These are phyloP conservation scores for Ochotona princeps DNA, from an alignment of 2,113 vertebrate genomes.

Conservation along the genomic window DNA sequence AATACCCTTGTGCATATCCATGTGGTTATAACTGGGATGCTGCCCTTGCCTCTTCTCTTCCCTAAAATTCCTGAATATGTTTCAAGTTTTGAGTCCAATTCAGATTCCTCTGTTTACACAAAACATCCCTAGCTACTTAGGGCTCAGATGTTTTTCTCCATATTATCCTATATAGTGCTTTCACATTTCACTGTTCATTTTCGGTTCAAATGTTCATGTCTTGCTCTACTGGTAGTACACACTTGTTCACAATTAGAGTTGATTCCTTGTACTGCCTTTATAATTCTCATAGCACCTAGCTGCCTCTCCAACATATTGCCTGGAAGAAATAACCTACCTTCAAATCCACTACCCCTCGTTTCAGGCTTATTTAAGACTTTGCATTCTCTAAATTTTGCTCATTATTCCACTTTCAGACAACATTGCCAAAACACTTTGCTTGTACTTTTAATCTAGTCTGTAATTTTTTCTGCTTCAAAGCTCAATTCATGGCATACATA, in stretches of 20 bases:
- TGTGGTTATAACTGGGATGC: neutral
- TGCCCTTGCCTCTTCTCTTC: neutral
- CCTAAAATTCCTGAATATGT: neutral
- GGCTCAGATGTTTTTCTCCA: neutral
- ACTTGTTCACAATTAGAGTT: neutral
- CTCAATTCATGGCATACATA: neutral
- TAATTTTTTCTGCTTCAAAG: neutral
- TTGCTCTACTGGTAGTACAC: neutral
- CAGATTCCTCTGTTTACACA: neutral
- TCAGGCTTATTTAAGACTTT: neutral
- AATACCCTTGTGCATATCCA: neutral
- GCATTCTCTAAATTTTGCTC: neutral
- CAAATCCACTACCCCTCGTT: neutral
- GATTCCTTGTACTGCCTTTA: neutral
- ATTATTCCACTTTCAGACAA: neutral
- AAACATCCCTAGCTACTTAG: neutral
- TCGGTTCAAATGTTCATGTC: neutral
- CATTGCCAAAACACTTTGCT: neutral
- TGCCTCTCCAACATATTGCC: neutral
- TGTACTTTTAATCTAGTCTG: neutral
- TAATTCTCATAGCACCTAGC: neutral
- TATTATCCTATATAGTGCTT: neutral
- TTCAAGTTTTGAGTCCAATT: neutral
- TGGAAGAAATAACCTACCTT: neutral
- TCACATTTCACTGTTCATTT: neutral